phyloP scores from a whole-genome alignment of 2,797 vertebrate genomes.

The Enteromius thamalakanensis region DNA sequence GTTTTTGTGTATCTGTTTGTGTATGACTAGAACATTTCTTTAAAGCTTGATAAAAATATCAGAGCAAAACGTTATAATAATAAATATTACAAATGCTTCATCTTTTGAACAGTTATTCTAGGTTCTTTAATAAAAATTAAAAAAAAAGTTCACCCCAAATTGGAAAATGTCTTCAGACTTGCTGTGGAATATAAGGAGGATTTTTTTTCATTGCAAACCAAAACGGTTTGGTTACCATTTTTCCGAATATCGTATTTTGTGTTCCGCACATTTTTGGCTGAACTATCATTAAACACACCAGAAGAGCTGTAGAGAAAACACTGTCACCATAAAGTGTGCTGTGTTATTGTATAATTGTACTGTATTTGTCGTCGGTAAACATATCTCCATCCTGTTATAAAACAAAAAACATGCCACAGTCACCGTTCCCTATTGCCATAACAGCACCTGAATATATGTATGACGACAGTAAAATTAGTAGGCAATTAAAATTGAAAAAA shows the following conservation, averaged over 20 bases:
- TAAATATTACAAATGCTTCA: background rate
- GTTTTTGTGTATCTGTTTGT: conserved; percentile 34
- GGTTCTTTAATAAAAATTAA: background rate
- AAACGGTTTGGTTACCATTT: background rate
- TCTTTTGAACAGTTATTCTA: background rate
- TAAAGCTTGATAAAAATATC: background rate
- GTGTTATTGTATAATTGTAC: background rate
- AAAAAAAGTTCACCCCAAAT: background rate
- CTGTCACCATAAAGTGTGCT: background rate
- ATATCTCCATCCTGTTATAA: conserved; percentile 42
- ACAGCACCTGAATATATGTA: background rate
- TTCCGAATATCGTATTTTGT: background rate
- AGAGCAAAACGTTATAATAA: background rate
- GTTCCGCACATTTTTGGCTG: background rate
- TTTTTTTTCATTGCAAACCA: background rate
- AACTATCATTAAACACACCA: background rate
- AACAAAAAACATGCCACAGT: background rate
- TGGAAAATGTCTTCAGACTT: no score
- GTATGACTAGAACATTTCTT: background rate
- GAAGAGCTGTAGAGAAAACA: background rate
- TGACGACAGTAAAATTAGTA: background rate
- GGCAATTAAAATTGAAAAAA: background rate
- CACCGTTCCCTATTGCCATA: background rate
- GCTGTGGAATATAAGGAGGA: no score
- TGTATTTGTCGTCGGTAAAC: background rate